Percentiles rank a stretch among this genome's conserved stretches.
Conservation (phyloP, 2,113 vertebrate genomes). For the Catagonus wagneri region DNA sequence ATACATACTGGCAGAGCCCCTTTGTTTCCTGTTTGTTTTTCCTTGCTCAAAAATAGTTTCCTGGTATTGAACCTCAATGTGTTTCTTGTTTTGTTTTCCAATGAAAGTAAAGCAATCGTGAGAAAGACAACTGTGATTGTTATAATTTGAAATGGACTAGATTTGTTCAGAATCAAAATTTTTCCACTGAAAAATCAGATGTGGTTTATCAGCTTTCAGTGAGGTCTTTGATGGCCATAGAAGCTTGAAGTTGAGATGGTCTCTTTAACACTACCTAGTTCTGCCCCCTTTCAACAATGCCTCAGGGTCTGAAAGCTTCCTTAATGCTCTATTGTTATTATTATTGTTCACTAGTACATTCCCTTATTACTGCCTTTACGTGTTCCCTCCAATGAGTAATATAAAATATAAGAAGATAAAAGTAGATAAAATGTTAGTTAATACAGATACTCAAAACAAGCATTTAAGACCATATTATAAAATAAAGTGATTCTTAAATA, state of each 20-base stretch:
- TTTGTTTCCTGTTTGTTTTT: not conserved
- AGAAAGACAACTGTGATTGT: not conserved
- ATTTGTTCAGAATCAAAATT: not conserved
- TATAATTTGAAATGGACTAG: not conserved
- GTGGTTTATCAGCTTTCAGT: not conserved
- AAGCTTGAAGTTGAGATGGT: not conserved
- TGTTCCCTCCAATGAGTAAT: not conserved
- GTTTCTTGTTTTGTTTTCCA: not conserved
- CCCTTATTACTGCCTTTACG: not conserved
- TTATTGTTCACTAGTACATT: not conserved
- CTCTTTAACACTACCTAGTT: not conserved
- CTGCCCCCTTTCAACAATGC: not conserved
- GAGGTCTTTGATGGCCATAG: not conserved
- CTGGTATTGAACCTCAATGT: not conserved
- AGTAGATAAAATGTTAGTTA: not conserved
- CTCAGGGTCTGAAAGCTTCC: not conserved
- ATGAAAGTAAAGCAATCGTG: not conserved
- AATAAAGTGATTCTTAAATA: not conserved
- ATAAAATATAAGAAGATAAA: not conserved
- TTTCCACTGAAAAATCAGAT: not conserved
- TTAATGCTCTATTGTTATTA: not conserved
- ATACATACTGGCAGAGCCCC: accelerated
- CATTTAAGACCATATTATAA: not conserved
- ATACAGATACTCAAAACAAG: not conserved
- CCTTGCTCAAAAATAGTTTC: not conserved